Conservation (phyloP, 2,888 invertebrate genomes). For the Drosophila siamana region DNA sequence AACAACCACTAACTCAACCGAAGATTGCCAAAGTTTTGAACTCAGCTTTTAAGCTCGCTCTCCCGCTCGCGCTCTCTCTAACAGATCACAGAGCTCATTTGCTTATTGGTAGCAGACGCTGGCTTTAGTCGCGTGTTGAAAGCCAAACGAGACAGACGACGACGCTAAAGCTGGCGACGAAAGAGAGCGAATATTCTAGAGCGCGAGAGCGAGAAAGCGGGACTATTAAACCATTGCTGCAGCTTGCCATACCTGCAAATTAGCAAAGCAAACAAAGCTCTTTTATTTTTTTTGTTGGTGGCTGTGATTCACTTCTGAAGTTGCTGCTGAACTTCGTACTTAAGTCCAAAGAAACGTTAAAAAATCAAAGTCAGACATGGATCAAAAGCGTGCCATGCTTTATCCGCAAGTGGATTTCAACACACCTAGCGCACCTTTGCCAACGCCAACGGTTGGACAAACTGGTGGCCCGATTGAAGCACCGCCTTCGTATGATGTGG, state of each 20-base stretch:
- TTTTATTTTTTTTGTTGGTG: conserved; percentile 17
- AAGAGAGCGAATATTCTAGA: not conserved
- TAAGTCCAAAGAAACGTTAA: too few relatives aligned
- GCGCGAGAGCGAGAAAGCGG: not conserved
- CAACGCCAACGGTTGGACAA: conserved; percentile 31
- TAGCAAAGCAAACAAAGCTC: conserved; percentile 47
- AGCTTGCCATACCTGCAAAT: conserved; percentile 37
- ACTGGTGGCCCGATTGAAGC: conserved; percentile 70
- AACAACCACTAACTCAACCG: conserved; percentile 24
- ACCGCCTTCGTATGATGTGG: conserved; percentile 83
- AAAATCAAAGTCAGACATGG: conserved; percentile 75
- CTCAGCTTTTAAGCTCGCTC: conserved; percentile 56
- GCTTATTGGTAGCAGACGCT: conserved; percentile 12
- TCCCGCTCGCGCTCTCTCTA: conserved; percentile 12
- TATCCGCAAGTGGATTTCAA: conserved; percentile 80
- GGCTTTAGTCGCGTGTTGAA: conserved; percentile 61
- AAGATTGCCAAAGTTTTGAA: conserved; percentile 24
- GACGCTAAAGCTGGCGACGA: not conserved
- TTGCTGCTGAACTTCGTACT: conserved; percentile 63
- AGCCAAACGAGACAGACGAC: conserved; percentile 47
- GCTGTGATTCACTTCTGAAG: conserved; percentile 36
- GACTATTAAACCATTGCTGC: conserved; percentile 19
- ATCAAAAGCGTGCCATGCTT: conserved; percentile 84
- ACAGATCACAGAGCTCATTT: conserved; percentile 31
- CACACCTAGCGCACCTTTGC: conserved; percentile 57